These are phyloP conservation scores for Aegypius monachus DNA, from an alignment of 2,113 vertebrate species.

Conservation along the genomic window DNA sequence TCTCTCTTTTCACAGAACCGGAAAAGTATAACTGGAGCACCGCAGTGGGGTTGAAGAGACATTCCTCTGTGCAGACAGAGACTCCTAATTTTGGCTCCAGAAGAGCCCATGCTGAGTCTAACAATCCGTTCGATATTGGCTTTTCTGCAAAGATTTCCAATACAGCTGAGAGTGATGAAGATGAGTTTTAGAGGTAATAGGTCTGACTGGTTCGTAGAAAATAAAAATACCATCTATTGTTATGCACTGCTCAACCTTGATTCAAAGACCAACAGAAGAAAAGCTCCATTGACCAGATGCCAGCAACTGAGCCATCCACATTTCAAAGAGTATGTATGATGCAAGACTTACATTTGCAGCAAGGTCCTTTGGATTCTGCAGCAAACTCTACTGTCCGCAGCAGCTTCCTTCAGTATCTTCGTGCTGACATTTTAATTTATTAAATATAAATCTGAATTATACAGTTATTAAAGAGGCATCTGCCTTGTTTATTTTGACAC, in stretches of 20 bases:
- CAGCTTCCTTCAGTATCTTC: background rate
- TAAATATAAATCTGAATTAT: slow-evolving; percentile 38
- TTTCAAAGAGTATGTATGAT: background rate
- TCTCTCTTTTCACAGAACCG: background rate
- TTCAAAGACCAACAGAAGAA: background rate
- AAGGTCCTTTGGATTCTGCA: background rate
- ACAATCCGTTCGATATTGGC: background rate
- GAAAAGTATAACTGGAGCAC: background rate
- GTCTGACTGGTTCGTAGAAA: background rate
- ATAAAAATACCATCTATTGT: background rate
- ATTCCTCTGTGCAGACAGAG: background rate
- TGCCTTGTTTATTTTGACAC: slow-evolving; percentile 23
- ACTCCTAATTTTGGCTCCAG: background rate
- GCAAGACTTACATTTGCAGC: background rate
- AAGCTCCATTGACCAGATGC: background rate
- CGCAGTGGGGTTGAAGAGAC: background rate
- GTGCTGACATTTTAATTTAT: slow-evolving; percentile 8
- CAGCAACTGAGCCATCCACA: background rate
- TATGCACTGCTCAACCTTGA: background rate
- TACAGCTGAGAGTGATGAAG: background rate
- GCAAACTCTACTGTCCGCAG: background rate
- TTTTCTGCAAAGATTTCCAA: background rate
- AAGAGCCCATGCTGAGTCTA: background rate
- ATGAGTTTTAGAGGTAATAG: background rate
- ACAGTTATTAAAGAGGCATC: slow-evolving; percentile 7